Base-by-base conservation (phyloP, 2,888 invertebrate species). In the Pseudoips prasinana region DNA sequence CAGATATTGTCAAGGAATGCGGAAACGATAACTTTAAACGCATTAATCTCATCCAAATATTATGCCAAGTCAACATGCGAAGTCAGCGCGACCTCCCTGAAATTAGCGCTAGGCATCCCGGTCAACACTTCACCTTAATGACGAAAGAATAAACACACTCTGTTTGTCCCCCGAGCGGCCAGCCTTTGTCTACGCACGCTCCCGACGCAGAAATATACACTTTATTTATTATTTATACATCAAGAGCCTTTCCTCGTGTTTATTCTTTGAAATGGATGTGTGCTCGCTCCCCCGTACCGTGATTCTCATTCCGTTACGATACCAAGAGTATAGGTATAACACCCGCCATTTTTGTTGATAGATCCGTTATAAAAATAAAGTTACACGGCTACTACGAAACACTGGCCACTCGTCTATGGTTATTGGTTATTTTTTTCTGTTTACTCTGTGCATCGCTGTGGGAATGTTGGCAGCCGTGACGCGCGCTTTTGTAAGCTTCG, bases 221-320 rank as follows among this genome's bases (percentile, higher is more conserved):
- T 73, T 73, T 78, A 80, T 84, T 82, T 80, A 84, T 84, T 84
- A 85, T 86, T 83, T 84, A 85, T 83, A 81, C 84, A 80, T 81
- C 76, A 78, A 78, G 78, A 81, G 75, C 73, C 68, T 71, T 76
- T 78, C 73, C 75, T 71, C 65, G 63, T 85, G 83, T 84, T 83
- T 83, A 77, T 80, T 80, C 79, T 83, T 75, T 75, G 83, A 79
- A 81, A 84, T 85, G 81, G 82, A 81, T 79, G 80, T 82, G 73
- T 56, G 72, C 20, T 20, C 20, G 7, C 69, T 62, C 71, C 70
- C 63, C 65, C 55, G 57, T 54, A 53, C 53, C 47, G 51, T 54
- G 61, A 59, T 63, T 64, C 64, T 59, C 64, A 63, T 47, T 36
- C 33, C 31, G 46, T 60, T n/a, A n/a, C n/a, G n/a, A 73, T 75